Evolutionary conservation across 2,888 invertebrate species (phyloP), one percentile per base, ranked within the genome.

Genomic region (Brenthis hecate): DNA sequence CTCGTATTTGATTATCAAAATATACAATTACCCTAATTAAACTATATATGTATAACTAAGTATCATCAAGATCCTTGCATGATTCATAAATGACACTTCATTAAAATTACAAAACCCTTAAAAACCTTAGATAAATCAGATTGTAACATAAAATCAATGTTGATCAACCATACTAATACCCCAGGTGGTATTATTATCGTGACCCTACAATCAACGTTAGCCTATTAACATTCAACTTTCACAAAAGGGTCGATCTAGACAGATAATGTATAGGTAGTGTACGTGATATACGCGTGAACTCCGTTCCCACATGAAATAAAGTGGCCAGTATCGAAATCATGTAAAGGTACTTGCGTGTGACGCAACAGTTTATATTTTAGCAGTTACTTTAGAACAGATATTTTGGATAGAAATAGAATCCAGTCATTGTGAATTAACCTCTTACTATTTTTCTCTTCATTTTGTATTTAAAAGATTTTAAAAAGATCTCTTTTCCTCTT

Each of bases 221-320:
- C 79, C 79, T 81, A 84, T 87, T 87, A 87, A 82, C 84, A 81
- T 86, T 84, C 78, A 83, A 84, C 82, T 84, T 78, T 72, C 73
- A 68, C 61, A 64, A 63, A 77, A 78, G 84, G 84, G 82, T 77
- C 73, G 85, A 85, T 85, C 76, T 74, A 78, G 75, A 80, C 78
- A 81, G 86, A 87, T 86, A 87, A 78, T 77, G 72, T 72, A 60
- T 60, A 19, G 1, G 19, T 19, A 60, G 48, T 13, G 23, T 67
- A 75, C 73, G 73, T 76, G 76, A 78, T 78, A 76, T 63, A 69
- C 69, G 69, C 77, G 77, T 80, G 79, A 80, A 77, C 78, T 78
- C 74, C 60, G 78, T 83, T 81, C 83, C 81, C 83, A 82, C 82
- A 79, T 77, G 78, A 75, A 77, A 74, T 69, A 67, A 75, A 75